These are phyloP conservation scores for Ageneiosus marmoratus DNA, from an alignment of 2,113 vertebrate species.

Conservation along the genomic window DNA sequence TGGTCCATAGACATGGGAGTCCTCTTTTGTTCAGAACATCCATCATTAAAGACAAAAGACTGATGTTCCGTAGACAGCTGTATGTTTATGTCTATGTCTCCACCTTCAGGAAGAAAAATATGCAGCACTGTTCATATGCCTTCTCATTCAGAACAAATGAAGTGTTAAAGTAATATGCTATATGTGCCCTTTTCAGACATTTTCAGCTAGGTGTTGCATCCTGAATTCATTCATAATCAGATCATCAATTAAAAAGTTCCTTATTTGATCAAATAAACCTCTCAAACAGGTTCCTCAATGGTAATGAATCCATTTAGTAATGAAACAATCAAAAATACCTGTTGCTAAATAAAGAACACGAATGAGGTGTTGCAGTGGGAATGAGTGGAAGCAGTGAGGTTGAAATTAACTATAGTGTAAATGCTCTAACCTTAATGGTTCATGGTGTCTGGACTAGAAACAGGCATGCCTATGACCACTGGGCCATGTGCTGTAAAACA, in stretches of 20 bases:
- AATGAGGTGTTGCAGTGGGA: neutral
- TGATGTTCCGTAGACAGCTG: slow-evolving; percentile 32
- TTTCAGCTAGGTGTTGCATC: neutral
- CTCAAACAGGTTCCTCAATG: neutral
- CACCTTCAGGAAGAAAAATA: slow-evolving; percentile 53
- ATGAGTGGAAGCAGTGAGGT: neutral
- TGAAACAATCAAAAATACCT: neutral
- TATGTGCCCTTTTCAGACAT: neutral
- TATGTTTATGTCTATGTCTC: slow-evolving; percentile 54
- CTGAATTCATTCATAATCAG: neutral
- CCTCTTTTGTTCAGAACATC: neutral
- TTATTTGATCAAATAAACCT: neutral
- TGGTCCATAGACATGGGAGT: neutral
- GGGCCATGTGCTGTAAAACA: slow-evolving; percentile 57
- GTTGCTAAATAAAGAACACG: neutral
- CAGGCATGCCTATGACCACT: slow-evolving; percentile 64
- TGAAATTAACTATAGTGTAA: neutral
- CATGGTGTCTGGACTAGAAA: slow-evolving; percentile 20
- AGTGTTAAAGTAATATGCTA: no score
- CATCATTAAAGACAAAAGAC: slow-evolving; percentile 1
- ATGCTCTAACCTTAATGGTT: slow-evolving; percentile 4
- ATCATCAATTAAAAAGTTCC: neutral
- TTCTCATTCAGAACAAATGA: neutral
- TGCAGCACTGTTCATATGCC: neutral
- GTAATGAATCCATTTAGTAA: neutral